A percentile compares a stretch with the other conserved stretches of the same genome.
phyloP scores from a whole-genome alignment of 2,888 invertebrate species.

The Eristalis arbustorum region DNA sequence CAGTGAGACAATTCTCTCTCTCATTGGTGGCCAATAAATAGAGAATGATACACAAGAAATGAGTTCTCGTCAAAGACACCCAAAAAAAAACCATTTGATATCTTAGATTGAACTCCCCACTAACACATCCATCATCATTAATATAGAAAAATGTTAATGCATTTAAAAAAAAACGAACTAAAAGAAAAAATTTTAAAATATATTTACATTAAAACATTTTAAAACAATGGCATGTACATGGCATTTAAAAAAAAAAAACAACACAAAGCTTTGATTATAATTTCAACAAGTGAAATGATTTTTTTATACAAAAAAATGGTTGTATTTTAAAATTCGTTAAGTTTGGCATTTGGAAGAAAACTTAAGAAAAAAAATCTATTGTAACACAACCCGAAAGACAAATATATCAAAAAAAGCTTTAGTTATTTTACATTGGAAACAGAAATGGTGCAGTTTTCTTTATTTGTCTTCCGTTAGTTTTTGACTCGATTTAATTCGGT shows the following conservation, averaged over 20 bases:
- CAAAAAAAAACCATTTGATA: background rate
- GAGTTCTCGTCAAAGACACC: too few species aligned
- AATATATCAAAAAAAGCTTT: background rate
- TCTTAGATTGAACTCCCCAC: background rate
- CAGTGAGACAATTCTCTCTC: too few species aligned
- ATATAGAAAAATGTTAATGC: background rate
- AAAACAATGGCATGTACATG: background rate
- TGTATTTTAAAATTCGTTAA: constrained; percentile 56
- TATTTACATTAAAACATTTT: background rate
- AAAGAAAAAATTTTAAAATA: background rate
- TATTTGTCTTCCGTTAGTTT: background rate
- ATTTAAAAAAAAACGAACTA: background rate
- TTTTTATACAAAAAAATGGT: constrained; percentile 19
- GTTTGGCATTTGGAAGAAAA: constrained; percentile 30
- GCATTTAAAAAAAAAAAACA: background rate
- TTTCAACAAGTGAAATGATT: background rate
- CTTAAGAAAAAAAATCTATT: background rate
- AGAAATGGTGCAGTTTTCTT: background rate
- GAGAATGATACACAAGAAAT: too few species aligned
- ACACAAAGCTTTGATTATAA: background rate
- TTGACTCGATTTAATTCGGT: background rate
- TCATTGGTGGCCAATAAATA: too few species aligned
- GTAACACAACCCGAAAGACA: background rate
- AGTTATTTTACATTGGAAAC: background rate
- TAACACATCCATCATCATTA: too few species aligned